phyloP scores from a whole-genome alignment of 2,797 vertebrate genomes.

The Agapornis canus region DNA sequence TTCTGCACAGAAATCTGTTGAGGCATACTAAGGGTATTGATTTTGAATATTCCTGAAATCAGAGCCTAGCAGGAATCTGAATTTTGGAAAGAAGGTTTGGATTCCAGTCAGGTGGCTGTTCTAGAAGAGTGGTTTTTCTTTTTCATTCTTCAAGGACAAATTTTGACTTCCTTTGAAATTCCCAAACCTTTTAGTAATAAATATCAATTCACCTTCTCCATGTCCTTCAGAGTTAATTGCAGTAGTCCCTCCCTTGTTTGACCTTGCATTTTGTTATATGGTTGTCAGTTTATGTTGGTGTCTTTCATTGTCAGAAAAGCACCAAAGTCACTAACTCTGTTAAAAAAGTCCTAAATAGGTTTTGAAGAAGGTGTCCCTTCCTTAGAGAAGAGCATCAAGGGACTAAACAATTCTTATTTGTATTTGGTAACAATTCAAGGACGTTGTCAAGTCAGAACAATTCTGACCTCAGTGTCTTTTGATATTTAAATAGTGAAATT shows the following conservation, averaged over 20 bases:
- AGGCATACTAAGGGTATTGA: not conserved
- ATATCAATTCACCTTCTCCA: slow-evolving; percentile 28
- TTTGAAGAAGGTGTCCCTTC: not conserved
- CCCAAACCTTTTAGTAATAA: slow-evolving; percentile 44
- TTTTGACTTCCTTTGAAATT: slow-evolving; percentile 23
- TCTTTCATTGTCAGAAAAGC: not conserved
- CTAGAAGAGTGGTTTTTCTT: not conserved
- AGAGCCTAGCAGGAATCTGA: not conserved
- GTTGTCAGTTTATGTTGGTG: not conserved
- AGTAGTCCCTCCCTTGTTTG: not conserved
- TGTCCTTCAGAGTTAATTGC: slow-evolving; percentile 7
- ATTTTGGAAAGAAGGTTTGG: not conserved
- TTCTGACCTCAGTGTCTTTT: not conserved
- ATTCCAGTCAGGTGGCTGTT: slow-evolving; percentile 11
- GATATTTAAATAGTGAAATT: not conserved
- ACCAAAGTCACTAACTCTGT: not conserved
- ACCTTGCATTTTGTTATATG: not conserved
- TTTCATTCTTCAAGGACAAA: slow-evolving; percentile 40
- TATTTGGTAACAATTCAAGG: not conserved
- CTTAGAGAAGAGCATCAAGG: not conserved
- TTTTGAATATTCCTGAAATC: slow-evolving; percentile 25
- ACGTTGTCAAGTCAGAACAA: not conserved
- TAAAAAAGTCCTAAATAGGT: not conserved
- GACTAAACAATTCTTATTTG: not conserved
- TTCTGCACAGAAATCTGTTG: not conserved